These are phyloP conservation scores for Drosophila koepferae DNA, from an alignment of 2,888 invertebrate genomes.

Conservation along the genomic window DNA sequence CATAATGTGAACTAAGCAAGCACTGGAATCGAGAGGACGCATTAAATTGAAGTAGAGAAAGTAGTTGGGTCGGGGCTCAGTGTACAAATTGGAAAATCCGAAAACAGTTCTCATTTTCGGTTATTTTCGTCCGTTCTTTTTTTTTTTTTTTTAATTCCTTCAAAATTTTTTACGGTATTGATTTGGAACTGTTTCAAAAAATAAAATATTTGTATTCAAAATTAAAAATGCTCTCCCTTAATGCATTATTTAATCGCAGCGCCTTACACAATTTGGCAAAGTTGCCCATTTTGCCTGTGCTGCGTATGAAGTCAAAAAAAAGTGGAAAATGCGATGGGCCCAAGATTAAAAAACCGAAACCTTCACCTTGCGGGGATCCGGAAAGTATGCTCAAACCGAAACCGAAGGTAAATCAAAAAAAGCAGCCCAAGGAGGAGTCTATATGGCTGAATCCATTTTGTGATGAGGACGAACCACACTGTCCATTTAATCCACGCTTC, in stretches of 20 bases:
- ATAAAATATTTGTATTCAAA: neutral
- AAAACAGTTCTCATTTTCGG: constrained; percentile 20
- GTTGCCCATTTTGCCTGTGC: neutral
- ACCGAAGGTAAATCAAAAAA: constrained; percentile 7
- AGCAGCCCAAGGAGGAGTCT: constrained; percentile 31
- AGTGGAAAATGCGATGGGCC: constrained; percentile 8
- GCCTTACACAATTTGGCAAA: neutral
- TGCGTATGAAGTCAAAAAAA: constrained; percentile 46
- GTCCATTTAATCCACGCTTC: constrained; percentile 71
- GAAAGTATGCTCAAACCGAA: neutral
- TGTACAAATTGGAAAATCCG: neutral
- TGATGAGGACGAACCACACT: constrained; percentile 31
- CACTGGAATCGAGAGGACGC: neutral
- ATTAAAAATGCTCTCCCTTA: constrained; percentile 23
- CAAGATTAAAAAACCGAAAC: neutral
- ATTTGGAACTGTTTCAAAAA: constrained; percentile 3
- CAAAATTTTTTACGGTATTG: constrained; percentile 12
- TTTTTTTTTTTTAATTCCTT: neutral
- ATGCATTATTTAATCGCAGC: neutral
- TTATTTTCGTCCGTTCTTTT: neutral
- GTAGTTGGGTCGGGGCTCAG: neutral
- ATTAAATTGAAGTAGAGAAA: too few species aligned
- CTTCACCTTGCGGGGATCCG: constrained; percentile 60
- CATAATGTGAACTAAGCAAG: constrained; percentile 27
- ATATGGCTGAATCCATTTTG: constrained; percentile 79